Base-by-base conservation (phyloP, 2,888 invertebrate genomes). In the Leptinotarsa haldemani region DNA sequence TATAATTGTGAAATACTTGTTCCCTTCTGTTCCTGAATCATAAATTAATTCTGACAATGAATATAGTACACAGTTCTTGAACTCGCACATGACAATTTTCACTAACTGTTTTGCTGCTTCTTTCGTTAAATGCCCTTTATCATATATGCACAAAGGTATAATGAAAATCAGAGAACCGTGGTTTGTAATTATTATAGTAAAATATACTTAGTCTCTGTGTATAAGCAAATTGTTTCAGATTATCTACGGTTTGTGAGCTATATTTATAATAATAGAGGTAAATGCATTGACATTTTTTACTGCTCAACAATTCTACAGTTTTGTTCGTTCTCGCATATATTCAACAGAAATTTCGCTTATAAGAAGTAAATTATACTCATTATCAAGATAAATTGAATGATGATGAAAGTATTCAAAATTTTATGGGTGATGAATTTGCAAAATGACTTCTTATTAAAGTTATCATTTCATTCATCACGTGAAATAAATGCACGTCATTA, bases 51-150 rank as follows among this genome's bases (percentile, higher is more conserved):
- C 65, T 20, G 1, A 18, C 63, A 69, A 15, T 61, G 61, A 61
- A n/a, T 61, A 30, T 30, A 61, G 61, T 61, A 25, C 25, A 61
- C 61, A 61, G 61, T 30, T 61, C 30, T 61, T 61, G 61, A 67
- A 50, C 40, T 67, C 53, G n/a, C 22, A 53, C 67, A 52, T 53
- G 30, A 52, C 67, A 67, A 69, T 70, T 76, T 74, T 72, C 77
- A 69, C 73, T 77, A 77, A 75, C 75, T 75, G 71, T 77, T 77
- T 77, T 65, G 56, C 58, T 67, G 66, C 71, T 65, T 77, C 65
- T 75, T 66, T 73, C 71, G 70, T 70, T 74, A 71, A 73, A 70
- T 63, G 67, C 50, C 65, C 56, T 48, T 74, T 67, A 70, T 74
- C 58, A 66, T 70, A 47, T 75, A 77, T 74, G 74, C 74, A 75